phyloP scores from a whole-genome alignment of 1,140 invertebrate genomes.

The Pseudomyrmex sp. region DNA sequence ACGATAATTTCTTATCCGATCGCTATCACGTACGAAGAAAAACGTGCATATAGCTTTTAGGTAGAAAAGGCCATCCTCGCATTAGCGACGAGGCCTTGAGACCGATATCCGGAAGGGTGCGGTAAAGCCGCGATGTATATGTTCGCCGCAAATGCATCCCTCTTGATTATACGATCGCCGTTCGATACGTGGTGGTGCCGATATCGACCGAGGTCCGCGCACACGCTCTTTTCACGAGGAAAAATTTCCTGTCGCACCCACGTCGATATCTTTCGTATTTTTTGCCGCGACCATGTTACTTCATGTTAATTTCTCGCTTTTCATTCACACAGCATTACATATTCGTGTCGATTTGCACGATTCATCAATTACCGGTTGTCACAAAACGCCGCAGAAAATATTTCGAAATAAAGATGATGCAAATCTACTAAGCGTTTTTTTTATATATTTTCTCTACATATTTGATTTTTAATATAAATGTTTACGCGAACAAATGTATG shows the following conservation, averaged over 20 bases:
- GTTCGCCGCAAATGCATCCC: slow-evolving; percentile 80
- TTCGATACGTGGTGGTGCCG: slow-evolving; percentile 48
- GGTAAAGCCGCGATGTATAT: slow-evolving; percentile 78
- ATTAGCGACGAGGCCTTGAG: slow-evolving; percentile 74
- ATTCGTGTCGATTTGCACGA: background rate
- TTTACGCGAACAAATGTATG: background rate
- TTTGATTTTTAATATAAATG: too few species aligned
- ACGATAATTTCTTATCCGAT: slow-evolving; percentile 17
- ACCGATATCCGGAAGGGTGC: slow-evolving; percentile 81
- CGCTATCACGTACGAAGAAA: background rate
- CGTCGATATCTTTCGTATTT: slow-evolving; percentile 23
- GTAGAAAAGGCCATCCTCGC: slow-evolving; percentile 57
- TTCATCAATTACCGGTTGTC: background rate
- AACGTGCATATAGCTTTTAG: background rate
- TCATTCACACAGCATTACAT: background rate
- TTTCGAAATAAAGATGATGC: background rate
- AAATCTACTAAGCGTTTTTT: background rate
- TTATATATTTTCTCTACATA: too few species aligned
- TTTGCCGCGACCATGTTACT: slow-evolving; percentile 19
- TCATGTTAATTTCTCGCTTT: slow-evolving; percentile 12
- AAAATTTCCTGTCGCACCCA: slow-evolving; percentile 52
- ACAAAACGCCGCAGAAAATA: background rate
- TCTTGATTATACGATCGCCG: slow-evolving; percentile 80
- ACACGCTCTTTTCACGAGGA: slow-evolving; percentile 7
- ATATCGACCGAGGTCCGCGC: slow-evolving; percentile 21